Evolutionary conservation across 2,113 vertebrate species (phyloP).

Genomic region (Nematolebias whitei): DNA sequence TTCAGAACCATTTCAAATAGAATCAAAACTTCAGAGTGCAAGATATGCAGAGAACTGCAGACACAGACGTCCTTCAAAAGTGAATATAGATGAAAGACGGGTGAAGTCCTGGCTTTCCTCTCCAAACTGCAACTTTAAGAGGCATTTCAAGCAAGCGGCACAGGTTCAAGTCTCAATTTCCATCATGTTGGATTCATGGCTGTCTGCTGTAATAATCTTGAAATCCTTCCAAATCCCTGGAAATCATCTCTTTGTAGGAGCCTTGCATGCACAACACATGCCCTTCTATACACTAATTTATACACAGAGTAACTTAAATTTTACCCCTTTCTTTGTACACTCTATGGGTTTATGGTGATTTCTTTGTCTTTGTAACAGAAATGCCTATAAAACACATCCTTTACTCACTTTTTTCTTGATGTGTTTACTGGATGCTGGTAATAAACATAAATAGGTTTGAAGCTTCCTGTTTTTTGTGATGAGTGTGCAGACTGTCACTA

Average conservation of each 20-base stretch:
- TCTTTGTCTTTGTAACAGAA: not conserved
- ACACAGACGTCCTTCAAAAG: not conserved
- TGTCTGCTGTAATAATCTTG: constrained; percentile 72
- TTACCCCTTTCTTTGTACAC: not conserved
- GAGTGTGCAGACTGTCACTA: constrained; percentile 36
- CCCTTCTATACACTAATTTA: constrained; percentile 3
- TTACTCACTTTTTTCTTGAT: not conserved
- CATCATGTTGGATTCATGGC: constrained; percentile 42
- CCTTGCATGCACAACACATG: not conserved
- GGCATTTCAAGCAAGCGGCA: constrained; percentile 23
- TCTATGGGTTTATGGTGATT: not conserved
- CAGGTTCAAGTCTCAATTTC: constrained; percentile 53
- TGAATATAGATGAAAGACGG: constrained; percentile 10
- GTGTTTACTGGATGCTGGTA: not conserved
- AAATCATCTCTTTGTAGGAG: constrained; percentile 55
- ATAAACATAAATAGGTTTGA: constrained; percentile 7
- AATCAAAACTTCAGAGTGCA: not conserved
- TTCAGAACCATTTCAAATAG: not conserved
- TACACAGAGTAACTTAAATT: not conserved
- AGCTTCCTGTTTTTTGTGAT: constrained; percentile 44
- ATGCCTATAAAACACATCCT: not conserved
- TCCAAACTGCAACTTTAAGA: constrained; percentile 17
- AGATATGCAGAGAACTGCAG: not conserved
- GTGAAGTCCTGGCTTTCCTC: not conserved
- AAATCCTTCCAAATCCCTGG: constrained; percentile 77